Percentiles rank a stretch among this genome's conserved stretches.
Conservation (phyloP, 2,888 invertebrate species). For the Ichneumoninae sp. region DNA sequence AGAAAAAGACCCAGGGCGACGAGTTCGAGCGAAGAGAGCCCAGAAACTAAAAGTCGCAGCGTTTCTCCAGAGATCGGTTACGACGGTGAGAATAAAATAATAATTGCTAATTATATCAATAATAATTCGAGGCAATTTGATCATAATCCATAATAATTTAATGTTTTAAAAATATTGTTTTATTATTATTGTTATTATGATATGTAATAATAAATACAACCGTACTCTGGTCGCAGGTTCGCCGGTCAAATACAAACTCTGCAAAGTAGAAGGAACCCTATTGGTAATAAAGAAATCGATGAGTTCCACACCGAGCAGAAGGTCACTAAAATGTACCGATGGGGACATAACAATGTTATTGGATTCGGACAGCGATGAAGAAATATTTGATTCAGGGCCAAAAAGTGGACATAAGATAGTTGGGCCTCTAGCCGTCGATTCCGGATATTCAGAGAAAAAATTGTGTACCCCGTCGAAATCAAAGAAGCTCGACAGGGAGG, state of each 20-base stretch:
- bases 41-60: conserved; percentile 55
- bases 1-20: conserved; percentile 46
- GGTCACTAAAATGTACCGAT: conserved; percentile 56
- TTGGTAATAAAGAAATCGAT: conserved; percentile 67
- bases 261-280: conserved; percentile 52
- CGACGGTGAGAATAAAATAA: conserved; percentile 48
- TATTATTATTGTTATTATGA: neutral
- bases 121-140: neutral
- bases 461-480: conserved; percentile 3
- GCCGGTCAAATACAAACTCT: conserved; percentile 65
- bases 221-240: conserved; percentile 56
- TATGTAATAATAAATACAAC: neutral
- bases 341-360: conserved; percentile 43
- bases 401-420: neutral
- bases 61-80: conserved; percentile 66
- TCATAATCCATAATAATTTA: neutral
- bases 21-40: conserved; percentile 55
- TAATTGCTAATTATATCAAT: neutral
- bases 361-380: conserved; percentile 51
- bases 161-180: neutral
- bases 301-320: conserved; percentile 40
- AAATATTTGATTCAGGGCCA: conserved; percentile 24
- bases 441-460: neutral
- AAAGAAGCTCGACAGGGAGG: conserved; percentile 32
- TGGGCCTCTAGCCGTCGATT: neutral